A percentile compares a stretch with the other conserved stretches of the same genome.
These are phyloP conservation scores for Kryptolebias marmoratus DNA, from an alignment of 2,113 vertebrate species.

Conservation along the genomic window DNA sequence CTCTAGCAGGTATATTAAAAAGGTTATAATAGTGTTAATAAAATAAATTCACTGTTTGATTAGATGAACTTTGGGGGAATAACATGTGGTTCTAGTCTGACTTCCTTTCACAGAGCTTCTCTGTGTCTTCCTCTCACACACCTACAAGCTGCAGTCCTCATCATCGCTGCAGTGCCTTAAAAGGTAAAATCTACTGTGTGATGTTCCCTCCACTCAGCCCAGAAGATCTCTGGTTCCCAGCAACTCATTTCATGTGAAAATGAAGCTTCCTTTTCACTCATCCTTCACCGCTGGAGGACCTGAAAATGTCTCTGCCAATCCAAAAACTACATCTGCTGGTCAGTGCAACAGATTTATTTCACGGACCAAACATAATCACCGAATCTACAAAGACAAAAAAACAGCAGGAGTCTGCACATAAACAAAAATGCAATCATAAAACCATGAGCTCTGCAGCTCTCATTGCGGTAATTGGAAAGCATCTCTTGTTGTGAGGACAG, in stretches of 20 bases:
- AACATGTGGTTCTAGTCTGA: neutral
- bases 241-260: slow-evolving; percentile 43
- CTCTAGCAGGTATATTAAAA: neutral
- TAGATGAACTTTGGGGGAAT: neutral
- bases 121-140: neutral
- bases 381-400: neutral
- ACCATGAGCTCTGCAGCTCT: slow-evolving; percentile 1
- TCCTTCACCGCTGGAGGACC: neutral
- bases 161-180: slow-evolving; percentile 28
- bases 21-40: neutral
- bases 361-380: neutral
- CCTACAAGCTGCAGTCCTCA: slow-evolving; percentile 14
- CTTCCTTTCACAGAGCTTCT: slow-evolving; percentile 2
- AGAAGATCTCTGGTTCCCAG: slow-evolving; percentile 40
- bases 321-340: slow-evolving; percentile 4
- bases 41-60: neutral
- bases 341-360: slow-evolving; percentile 6
- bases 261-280: slow-evolving; percentile 15
- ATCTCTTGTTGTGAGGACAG: slow-evolving; percentile 35
- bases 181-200: slow-evolving; percentile 15
- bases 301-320: slow-evolving; percentile 22
- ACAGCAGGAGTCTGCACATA: slow-evolving; percentile 2
- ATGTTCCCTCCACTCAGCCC: slow-evolving; percentile 24
- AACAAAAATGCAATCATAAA: slow-evolving; percentile 20
- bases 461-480: slow-evolving; percentile 52